Conservation (phyloP, 2,113 vertebrate species). For the Sturnira hondurensis region DNA sequence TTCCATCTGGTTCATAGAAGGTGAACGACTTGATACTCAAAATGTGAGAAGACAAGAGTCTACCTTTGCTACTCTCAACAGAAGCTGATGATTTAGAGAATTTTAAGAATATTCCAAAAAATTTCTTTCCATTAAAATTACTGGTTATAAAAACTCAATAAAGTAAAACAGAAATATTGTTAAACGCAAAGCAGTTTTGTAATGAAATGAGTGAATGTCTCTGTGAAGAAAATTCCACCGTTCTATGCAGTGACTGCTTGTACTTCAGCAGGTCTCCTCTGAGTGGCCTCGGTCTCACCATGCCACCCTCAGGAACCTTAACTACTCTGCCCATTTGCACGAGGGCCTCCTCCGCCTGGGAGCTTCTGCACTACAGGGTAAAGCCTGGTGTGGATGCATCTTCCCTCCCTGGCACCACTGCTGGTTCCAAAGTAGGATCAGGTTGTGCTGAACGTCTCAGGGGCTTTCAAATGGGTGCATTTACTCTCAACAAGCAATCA, state of each 20-base stretch:
- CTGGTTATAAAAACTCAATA: background rate
- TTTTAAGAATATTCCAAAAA: background rate
- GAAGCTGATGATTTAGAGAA: background rate
- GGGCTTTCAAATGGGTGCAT: fast-evolving
- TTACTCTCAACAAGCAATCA: background rate
- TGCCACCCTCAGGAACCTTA: fast-evolving
- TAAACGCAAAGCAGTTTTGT: background rate
- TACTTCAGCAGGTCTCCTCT: background rate
- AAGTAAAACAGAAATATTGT: background rate
- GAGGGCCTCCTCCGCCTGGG: fast-evolving
- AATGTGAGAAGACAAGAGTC: background rate
- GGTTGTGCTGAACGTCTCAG: background rate
- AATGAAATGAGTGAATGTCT: background rate
- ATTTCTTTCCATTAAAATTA: background rate
- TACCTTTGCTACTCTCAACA: background rate
- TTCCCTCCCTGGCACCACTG: fast-evolving
- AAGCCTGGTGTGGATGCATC: background rate
- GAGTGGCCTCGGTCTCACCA: no score
- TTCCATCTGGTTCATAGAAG: background rate
- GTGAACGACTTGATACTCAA: no score
- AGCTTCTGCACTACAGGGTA: background rate
- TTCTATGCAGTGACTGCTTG: fast-evolving
- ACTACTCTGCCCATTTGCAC: fast-evolving
- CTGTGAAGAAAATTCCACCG: background rate
- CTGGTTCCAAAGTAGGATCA: fast-evolving